Conservation (phyloP, 2,888 invertebrate species). For the Andrena camellia region DNA sequence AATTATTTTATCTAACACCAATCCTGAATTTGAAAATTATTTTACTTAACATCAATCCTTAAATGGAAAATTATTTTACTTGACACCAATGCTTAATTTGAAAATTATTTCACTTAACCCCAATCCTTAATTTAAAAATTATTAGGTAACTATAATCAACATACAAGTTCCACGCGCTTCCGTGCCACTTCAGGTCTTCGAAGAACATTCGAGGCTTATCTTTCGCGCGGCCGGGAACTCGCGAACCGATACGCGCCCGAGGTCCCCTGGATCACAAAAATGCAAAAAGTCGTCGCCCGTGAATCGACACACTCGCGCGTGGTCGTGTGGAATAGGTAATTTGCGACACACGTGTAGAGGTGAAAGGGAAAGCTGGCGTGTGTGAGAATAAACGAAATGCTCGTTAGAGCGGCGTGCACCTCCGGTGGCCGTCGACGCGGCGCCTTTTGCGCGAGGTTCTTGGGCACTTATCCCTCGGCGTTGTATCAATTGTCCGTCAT, state of each 20-base stretch:
- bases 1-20: too few relatives aligned
- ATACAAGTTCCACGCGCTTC: background rate
- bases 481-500: slow-evolving; percentile 14
- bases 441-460: background rate
- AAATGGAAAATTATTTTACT: too few relatives aligned
- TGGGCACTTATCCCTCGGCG: background rate
- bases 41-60: too few relatives aligned
- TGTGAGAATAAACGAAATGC: slow-evolving; percentile 40
- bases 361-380: slow-evolving; percentile 68
- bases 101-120: too few relatives aligned
- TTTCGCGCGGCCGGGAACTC: background rate
- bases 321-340: slow-evolving; percentile 40
- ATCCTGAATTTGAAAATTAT: too few relatives aligned
- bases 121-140: too few relatives aligned
- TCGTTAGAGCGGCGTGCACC: slow-evolving; percentile 26
- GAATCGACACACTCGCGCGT: slow-evolving; percentile 29
- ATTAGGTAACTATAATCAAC: too few relatives aligned
- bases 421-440: background rate
- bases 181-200: background rate
- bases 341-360: slow-evolving; percentile 34
- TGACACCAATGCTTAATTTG: too few relatives aligned
- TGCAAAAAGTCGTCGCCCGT: slow-evolving; percentile 64
- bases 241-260: slow-evolving; percentile 31
- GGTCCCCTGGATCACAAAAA: slow-evolving; percentile 53
- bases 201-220: background rate